phyloP scores from a whole-genome alignment of 2,113 vertebrate species.

The Grus americana region DNA sequence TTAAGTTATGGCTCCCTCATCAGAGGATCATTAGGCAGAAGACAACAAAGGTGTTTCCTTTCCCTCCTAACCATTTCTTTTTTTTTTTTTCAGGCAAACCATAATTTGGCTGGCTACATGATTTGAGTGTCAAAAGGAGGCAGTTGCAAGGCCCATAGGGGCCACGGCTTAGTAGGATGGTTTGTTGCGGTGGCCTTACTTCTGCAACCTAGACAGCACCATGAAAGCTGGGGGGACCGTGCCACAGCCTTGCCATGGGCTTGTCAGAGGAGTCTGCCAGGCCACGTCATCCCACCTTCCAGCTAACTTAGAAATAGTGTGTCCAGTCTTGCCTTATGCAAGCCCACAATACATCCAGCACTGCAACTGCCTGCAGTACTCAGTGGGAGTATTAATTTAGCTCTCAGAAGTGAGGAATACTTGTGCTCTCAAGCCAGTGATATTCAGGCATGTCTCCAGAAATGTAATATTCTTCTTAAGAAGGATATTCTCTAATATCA shows the following conservation, averaged over 20 bases:
- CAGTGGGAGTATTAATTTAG: not conserved
- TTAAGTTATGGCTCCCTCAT: not conserved
- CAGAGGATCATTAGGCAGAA: not conserved
- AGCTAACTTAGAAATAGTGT: not conserved
- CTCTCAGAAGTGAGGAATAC: not conserved
- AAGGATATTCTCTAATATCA: not conserved
- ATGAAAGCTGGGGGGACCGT: not conserved
- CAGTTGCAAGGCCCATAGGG: fast-evolving
- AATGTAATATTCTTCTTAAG: not conserved
- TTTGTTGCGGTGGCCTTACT: not conserved
- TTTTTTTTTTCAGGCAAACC: not conserved
- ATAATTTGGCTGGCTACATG: not conserved
- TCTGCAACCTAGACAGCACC: not conserved
- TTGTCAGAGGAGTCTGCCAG: not conserved
- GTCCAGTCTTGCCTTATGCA: not conserved
- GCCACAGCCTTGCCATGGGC: not conserved
- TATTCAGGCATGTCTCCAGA: not conserved
- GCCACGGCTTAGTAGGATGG: no score
- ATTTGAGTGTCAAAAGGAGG: not conserved
- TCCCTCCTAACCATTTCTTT: not conserved
- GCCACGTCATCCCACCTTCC: not conserved
- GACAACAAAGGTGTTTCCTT: not conserved
- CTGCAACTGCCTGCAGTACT: not conserved
- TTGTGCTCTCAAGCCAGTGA: not conserved
- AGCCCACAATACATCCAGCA: not conserved